Conservation (phyloP, 2,113 vertebrate genomes). For the Datnioides undecimradiatus region DNA sequence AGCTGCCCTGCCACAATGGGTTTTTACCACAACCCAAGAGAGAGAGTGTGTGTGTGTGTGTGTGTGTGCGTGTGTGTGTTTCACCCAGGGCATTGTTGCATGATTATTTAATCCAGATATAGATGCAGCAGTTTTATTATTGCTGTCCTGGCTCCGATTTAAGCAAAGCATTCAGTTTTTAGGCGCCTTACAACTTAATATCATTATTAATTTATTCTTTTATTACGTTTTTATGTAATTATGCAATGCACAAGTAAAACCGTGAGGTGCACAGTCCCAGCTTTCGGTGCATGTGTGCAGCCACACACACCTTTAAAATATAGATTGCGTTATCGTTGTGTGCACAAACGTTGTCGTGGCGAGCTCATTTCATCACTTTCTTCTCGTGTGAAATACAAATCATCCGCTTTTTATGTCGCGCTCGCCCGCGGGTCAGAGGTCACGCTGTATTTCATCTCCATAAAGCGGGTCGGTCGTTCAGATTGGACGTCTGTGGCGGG, state of each 20-base stretch:
- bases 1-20: neutral
- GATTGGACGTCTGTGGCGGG: neutral
- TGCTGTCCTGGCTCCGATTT: constrained; percentile 1
- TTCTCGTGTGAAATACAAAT: neutral
- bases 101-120: constrained; percentile 35
- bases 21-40: constrained; percentile 8
- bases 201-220: neutral
- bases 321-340: neutral
- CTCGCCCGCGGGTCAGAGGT: neutral
- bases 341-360: neutral
- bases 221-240: neutral
- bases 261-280: neutral
- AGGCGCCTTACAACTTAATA: neutral
- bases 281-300: neutral
- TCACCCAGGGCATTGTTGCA: constrained; percentile 13
- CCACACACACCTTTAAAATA: constrained; percentile 19
- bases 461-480: neutral
- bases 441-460: neutral
- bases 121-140: constrained; percentile 31
- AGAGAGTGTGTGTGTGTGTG: constrained; percentile 21
- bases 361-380: constrained; percentile 1
- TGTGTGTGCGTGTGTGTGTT: constrained; percentile 32
- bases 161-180: neutral
- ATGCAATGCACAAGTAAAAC: neutral
- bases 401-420: neutral